Evolutionary conservation across 2,888 invertebrate species (phyloP), one percentile per base, ranked within the genome.

Genomic region (Brachyopa scutellaris): DNA sequence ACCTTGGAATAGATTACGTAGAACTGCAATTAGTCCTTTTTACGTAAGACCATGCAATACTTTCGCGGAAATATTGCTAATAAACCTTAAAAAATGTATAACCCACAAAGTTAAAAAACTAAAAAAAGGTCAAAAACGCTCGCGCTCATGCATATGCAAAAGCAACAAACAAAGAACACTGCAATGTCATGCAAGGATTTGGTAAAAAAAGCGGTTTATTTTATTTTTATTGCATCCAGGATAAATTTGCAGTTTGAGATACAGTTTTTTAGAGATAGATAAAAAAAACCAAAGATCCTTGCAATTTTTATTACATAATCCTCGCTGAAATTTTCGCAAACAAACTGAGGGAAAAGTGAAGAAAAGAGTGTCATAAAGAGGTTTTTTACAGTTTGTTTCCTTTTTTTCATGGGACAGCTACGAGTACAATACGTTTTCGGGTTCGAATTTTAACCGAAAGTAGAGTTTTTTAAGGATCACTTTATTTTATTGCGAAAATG

Each of bases 391-490:
- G n/a, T n/a, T n/a, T n/a, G n/a, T n/a, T n/a, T n/a, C n/a, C n/a
- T n/a, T n/a, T n/a, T n/a, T n/a, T n/a, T n/a, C n/a, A n/a, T n/a
- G n/a, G n/a, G n/a, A n/a, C n/a, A n/a, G n/a, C n/a, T n/a, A n/a
- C n/a, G n/a, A n/a, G n/a, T n/a, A n/a, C n/a, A n/a, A n/a, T n/a
- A 26, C 8, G 4, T 2, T 5, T 17, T 17, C 13, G 38, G 21
- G 38, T 26, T 47, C 33, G 19, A 23, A 26, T 42, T 42, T 61
- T 45, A 61, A 31, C 49, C 38, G n/a, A 49, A 64, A 61, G 17
- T 40, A 17, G 17, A n/a, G 9, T 61, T 31, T 31, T 45, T 61
- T 45, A 45, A 11, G 31, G 31, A 31, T 19, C 21, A 13, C 15
- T 42, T 31, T 17, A 29, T 15, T 15, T 29, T 11, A 26, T 40